A percentile compares a stretch with the other conserved stretches of the same genome.
Evolutionary conservation across 2,888 invertebrate genomes (phyloP).

Genomic region (Ephialtes manifestator): DNA sequence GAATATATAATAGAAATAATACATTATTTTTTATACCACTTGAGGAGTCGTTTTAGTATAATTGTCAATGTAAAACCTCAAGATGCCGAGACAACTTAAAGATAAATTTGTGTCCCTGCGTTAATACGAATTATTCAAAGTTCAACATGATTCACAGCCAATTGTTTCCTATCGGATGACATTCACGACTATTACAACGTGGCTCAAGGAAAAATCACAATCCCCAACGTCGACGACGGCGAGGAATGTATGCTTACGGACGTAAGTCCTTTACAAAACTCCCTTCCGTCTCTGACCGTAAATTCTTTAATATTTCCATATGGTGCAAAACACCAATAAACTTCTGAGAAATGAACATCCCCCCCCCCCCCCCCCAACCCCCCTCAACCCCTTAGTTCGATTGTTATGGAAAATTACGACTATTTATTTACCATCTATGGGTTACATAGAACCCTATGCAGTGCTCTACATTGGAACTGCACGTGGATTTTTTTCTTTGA

Average conservation of each 20-base stretch:
- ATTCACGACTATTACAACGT: conserved; percentile 97
- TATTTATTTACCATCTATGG: conserved; percentile 1
- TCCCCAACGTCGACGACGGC: conserved; percentile 97
- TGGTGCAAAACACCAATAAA: background rate
- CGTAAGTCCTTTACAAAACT: conserved; percentile 89
- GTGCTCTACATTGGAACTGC: conserved; percentile 32
- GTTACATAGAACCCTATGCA: conserved; percentile 20
- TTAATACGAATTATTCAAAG: background rate
- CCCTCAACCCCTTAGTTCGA: background rate
- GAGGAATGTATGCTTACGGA: conserved; percentile 96
- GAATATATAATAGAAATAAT: too few relatives aligned
- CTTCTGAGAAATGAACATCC: background rate
- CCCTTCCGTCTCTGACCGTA: conserved; percentile 52
- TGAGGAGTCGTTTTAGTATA: background rate
- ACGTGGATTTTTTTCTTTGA: conserved; percentile 54
- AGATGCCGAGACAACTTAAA: background rate
- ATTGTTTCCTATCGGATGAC: conserved; percentile 94
- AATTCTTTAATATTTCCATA: conserved; percentile 19
- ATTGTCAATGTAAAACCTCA: background rate
- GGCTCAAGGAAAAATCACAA: conserved; percentile 98
- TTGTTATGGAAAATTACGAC: conserved; percentile 23
- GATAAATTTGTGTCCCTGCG: background rate
- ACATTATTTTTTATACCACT: conserved; percentile 37
- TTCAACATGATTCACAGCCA: conserved; percentile 88
- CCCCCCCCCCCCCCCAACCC: too few relatives aligned